These are phyloP conservation scores for Phyllotis vaccarum DNA, from an alignment of 2,797 vertebrate genomes.

Conservation along the genomic window DNA sequence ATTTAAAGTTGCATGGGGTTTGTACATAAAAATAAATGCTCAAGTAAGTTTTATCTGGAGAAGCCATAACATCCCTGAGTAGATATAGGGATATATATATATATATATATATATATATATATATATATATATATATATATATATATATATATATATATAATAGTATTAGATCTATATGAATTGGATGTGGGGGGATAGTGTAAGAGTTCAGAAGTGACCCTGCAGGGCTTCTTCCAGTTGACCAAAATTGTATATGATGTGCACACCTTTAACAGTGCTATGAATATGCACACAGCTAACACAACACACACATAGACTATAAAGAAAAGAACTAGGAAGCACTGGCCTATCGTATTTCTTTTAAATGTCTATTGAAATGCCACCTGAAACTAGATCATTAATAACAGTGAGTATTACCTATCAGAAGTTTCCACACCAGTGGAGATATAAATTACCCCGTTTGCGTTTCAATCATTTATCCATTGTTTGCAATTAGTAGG, in stretches of 20 bases:
- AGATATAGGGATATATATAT: neutral
- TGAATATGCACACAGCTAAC: rapidly evolving
- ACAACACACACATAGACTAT: neutral
- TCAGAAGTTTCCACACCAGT: neutral
- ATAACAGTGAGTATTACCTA: neutral
- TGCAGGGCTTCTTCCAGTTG: neutral
- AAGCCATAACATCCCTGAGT: neutral
- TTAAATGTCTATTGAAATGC: neutral
- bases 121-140: too few relatives aligned
- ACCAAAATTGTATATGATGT: neutral
- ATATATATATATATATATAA: too few relatives aligned
- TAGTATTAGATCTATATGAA: neutral
- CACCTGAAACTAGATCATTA: neutral
- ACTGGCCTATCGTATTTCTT: neutral
- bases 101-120: too few relatives aligned
- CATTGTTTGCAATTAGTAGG: neutral
- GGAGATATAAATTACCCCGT: neutral
- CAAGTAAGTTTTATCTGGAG: neutral
- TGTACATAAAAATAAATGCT: neutral
- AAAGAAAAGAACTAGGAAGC: neutral
- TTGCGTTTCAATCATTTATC: neutral
- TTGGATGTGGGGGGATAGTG: neutral
- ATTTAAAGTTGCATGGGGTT: neutral
- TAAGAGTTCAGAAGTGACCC: neutral
- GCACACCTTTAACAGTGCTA: rapidly evolving